Percentiles rank a stretch among this genome's conserved stretches.
Evolutionary conservation across 2,113 vertebrate genomes (phyloP).

Genomic region (Psephotus haematonotus): DNA sequence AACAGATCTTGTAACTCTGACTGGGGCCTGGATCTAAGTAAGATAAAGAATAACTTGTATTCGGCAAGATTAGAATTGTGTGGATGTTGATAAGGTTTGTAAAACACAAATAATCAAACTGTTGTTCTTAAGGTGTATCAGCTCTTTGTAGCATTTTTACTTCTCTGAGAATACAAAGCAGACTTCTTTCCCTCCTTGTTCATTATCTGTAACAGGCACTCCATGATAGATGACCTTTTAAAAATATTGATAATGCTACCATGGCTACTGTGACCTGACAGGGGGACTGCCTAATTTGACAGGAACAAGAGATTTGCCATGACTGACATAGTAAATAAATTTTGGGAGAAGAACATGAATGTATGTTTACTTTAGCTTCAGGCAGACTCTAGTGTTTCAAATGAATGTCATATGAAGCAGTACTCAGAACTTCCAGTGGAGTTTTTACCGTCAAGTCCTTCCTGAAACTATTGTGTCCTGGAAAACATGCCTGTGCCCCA

Average conservation of each 20-base stretch:
- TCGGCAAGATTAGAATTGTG: not conserved
- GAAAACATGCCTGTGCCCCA: not conserved
- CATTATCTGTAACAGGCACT: not conserved
- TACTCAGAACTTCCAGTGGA: not conserved
- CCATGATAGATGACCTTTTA: slow-evolving; percentile 63
- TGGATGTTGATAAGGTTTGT: not conserved
- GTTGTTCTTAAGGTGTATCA: not conserved
- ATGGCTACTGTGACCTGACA: slow-evolving; percentile 25
- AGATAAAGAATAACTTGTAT: not conserved
- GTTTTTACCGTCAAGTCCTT: not conserved
- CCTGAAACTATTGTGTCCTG: not conserved
- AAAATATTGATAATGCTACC: slow-evolving; percentile 57
- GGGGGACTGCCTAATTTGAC: slow-evolving; percentile 48
- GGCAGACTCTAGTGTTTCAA: not conserved
- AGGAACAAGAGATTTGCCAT: slow-evolving; percentile 39
- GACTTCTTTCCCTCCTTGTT: not conserved
- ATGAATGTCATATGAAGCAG: not conserved
- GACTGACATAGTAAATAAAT: slow-evolving; percentile 42
- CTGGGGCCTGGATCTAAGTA: not conserved
- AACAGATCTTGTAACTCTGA: not conserved
- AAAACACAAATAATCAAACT: not conserved
- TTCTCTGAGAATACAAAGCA: not conserved
- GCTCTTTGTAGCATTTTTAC: not conserved
- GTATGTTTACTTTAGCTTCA: slow-evolving; percentile 12
- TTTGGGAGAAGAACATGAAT: not conserved